These are phyloP conservation scores for Daktulosphaira vitifoliae DNA, from an alignment of 1,140 invertebrate genomes.

Conservation along the genomic window DNA sequence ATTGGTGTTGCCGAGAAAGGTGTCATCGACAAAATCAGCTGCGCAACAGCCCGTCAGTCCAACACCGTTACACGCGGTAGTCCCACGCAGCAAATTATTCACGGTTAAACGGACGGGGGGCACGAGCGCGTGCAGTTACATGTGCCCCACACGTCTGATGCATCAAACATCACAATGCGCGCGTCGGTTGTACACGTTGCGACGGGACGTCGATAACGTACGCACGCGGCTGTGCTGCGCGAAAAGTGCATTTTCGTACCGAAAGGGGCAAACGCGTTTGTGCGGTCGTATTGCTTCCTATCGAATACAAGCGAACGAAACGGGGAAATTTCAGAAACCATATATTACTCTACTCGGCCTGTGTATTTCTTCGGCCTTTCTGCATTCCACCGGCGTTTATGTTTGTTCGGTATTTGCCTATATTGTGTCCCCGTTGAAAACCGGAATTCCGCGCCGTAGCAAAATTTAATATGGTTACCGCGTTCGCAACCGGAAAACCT, in stretches of 20 bases:
- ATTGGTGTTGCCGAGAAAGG: not conserved
- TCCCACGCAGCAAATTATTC: constrained; percentile 22
- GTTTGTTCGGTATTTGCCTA: not conserved
- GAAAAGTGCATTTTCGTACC: too few relatives aligned
- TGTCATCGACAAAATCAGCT: constrained; percentile 16
- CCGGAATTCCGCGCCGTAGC: constrained; percentile 25
- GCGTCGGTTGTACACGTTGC: too few relatives aligned
- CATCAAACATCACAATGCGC: too few relatives aligned
- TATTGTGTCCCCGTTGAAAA: constrained; percentile 26
- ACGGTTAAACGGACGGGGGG: constrained; percentile 12
- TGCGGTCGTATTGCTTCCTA: too few relatives aligned
- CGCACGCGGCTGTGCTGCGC: too few relatives aligned
- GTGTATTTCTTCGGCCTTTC: too few relatives aligned
- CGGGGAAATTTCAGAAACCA: too few relatives aligned
- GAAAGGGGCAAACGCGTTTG: too few relatives aligned
- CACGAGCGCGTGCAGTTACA: not conserved
- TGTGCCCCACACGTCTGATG: too few relatives aligned
- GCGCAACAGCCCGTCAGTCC: constrained; percentile 6
- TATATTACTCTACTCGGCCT: too few relatives aligned
- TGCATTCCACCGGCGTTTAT: constrained; percentile 2
- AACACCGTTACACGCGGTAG: not conserved
- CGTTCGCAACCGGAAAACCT: constrained; percentile 23
- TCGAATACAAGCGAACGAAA: too few relatives aligned
- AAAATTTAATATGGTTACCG: constrained; percentile 34
- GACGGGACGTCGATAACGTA: too few relatives aligned